Evolutionary conservation across 2,113 vertebrate species (phyloP).

Genomic region (Procavia capensis): DNA sequence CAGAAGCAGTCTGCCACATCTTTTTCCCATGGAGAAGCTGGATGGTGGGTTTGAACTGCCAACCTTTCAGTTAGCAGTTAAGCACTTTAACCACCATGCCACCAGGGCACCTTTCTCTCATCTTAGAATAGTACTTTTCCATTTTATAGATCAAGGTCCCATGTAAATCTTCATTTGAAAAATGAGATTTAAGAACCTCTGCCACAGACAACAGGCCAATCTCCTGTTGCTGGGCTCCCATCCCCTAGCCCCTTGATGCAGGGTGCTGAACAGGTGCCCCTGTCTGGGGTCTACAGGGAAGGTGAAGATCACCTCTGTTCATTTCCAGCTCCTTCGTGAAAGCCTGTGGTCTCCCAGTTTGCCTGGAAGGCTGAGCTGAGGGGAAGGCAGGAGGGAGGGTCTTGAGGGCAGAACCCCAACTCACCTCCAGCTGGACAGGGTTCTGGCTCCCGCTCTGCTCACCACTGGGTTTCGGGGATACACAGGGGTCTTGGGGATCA

Average conservation of each 20-base stretch:
- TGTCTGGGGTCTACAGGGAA: not conserved
- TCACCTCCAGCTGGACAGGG: slow-evolving; percentile 70
- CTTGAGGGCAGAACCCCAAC: not conserved
- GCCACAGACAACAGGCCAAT: accelerated
- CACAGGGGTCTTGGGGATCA: slow-evolving; percentile 24
- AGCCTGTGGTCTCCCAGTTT: not conserved
- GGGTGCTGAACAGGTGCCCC: not conserved
- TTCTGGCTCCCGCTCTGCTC: slow-evolving; percentile 62
- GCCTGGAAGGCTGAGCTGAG: not conserved
- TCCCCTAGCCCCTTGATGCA: not conserved
- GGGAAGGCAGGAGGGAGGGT: not conserved
- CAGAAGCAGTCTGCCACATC: not conserved
- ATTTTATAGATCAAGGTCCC: not conserved
- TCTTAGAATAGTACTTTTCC: not conserved
- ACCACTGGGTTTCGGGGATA: not conserved
- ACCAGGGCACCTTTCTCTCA: not conserved
- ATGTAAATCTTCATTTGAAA: not conserved
- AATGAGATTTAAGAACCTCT: not conserved
- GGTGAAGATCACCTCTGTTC: not conserved
- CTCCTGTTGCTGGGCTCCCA: not conserved
- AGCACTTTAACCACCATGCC: not conserved
- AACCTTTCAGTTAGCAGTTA: not conserved
- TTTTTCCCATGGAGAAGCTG: not conserved
- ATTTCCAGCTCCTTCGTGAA: not conserved
- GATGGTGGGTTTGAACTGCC: not conserved